Conservation (phyloP, 2,888 invertebrate species). For the Mimumesa dahlbomi region DNA sequence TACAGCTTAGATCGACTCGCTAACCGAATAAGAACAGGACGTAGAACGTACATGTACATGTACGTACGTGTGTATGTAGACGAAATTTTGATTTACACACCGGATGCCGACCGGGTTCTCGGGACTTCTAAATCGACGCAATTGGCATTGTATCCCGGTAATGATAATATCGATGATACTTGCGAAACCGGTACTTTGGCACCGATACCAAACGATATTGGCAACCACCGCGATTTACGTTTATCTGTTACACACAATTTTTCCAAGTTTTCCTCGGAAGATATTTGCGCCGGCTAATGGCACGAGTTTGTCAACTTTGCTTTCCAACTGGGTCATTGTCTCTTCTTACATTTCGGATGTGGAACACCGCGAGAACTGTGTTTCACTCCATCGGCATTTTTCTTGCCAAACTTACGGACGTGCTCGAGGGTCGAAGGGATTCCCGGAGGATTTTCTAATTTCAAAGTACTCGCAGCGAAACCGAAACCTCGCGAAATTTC, state of each 20-base stretch:
- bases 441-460: too few species aligned
- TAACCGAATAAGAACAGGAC: background rate
- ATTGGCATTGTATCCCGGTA: constrained; percentile 11
- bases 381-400: too few species aligned
- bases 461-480: too few species aligned
- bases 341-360: too few species aligned
- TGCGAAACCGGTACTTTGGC: constrained; percentile 15
- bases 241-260: constrained; percentile 22
- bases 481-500: too few species aligned
- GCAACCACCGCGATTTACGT: constrained; percentile 20
- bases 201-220: constrained; percentile 26
- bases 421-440: too few species aligned
- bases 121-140: too few species aligned
- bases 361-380: too few species aligned
- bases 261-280: constrained; percentile 29
- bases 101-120: too few species aligned
- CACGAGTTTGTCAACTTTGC: constrained; percentile 30
- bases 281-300: constrained; percentile 14
- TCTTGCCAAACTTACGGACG: too few species aligned
- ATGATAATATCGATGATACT: constrained; percentile 13
- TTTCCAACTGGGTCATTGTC: constrained; percentile 45
- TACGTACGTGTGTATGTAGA: background rate
- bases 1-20: background rate
- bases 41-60: background rate
- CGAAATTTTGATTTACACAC: too few species aligned